phyloP scores from a whole-genome alignment of 2,113 vertebrate species.

The Nymphicus hollandicus region DNA sequence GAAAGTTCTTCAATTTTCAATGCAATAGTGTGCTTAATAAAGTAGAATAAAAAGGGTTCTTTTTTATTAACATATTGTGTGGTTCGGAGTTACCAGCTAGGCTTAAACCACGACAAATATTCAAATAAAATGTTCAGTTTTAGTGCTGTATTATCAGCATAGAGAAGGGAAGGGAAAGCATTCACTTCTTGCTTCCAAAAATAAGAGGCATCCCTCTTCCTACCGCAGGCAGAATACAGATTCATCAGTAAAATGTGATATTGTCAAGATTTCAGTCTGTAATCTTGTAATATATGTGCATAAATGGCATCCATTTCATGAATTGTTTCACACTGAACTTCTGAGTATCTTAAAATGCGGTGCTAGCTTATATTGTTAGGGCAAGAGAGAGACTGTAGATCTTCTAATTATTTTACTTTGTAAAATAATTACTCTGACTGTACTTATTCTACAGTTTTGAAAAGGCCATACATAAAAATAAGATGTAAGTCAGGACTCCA shows the following conservation, averaged over 20 bases:
- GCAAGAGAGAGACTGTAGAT: background rate
- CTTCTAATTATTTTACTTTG: conserved; percentile 24
- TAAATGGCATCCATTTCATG: conserved; percentile 36
- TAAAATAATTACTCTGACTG: background rate
- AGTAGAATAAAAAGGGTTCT: no score
- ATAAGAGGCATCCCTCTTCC: conserved; percentile 58
- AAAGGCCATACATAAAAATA: background rate
- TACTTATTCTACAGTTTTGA: background rate
- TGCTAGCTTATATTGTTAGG: background rate
- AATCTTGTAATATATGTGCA: conserved; percentile 28
- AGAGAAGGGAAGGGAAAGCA: conserved; percentile 57
- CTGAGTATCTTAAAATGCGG: background rate
- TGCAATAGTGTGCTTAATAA: no score
- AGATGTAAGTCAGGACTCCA: background rate
- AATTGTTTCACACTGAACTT: background rate
- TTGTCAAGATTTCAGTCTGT: conserved; percentile 48
- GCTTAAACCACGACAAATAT: background rate
- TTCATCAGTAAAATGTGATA: conserved; percentile 48
- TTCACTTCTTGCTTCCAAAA: conserved; percentile 68
- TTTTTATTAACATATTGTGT: no score
- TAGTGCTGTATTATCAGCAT: conserved; percentile 28
- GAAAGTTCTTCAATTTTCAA: background rate
- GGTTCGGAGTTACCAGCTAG: no score
- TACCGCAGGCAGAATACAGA: conserved; percentile 41
- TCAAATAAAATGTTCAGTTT: conserved; percentile 12